These are phyloP conservation scores for Pogonognathellus flavescens DNA, from an alignment of 1,140 invertebrate species.

Conservation along the genomic window DNA sequence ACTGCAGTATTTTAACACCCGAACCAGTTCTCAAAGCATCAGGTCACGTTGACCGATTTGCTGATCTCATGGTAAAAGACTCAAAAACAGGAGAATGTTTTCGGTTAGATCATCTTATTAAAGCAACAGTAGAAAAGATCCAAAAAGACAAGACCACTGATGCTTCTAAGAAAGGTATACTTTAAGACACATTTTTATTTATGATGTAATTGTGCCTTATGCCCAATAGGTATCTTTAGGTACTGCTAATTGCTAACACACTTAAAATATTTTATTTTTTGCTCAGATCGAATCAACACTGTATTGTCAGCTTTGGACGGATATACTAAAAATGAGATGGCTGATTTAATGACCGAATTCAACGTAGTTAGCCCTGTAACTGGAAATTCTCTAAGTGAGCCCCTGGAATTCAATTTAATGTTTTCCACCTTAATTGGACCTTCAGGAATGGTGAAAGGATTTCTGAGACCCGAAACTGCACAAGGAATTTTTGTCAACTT, in stretches of 20 bases:
- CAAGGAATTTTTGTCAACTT: constrained; percentile 99
- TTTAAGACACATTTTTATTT: no score
- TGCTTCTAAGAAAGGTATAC: constrained; percentile 75
- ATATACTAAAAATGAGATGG: constrained; percentile 91
- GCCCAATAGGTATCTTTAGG: no score
- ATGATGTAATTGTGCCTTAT: no score
- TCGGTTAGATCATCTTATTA: constrained; percentile 97
- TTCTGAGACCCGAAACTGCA: constrained; percentile 96
- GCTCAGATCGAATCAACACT: constrained; percentile 54
- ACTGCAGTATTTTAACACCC: constrained; percentile 97
- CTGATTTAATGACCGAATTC: constrained; percentile 84
- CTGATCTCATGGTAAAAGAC: constrained; percentile 99
- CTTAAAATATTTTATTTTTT: constrained; percentile 10
- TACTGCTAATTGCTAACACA: no score
- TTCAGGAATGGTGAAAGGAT: constrained; percentile 93
- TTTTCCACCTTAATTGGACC: constrained; percentile 98
- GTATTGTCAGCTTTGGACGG: constrained; percentile 75
- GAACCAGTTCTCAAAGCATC: constrained; percentile 97
- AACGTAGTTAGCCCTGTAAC: constrained; percentile 95
- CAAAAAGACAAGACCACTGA: constrained; percentile 86
- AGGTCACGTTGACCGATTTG: constrained; percentile 98
- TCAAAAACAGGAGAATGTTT: constrained; percentile 96
- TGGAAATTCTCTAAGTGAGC: constrained; percentile 93
- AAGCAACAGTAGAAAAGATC: constrained; percentile 93
- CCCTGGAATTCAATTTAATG: constrained; percentile 99